Evolutionary conservation across 2,888 invertebrate genomes (phyloP), one percentile per base, ranked within the genome.

Genomic region (Proisotoma minuta): DNA sequence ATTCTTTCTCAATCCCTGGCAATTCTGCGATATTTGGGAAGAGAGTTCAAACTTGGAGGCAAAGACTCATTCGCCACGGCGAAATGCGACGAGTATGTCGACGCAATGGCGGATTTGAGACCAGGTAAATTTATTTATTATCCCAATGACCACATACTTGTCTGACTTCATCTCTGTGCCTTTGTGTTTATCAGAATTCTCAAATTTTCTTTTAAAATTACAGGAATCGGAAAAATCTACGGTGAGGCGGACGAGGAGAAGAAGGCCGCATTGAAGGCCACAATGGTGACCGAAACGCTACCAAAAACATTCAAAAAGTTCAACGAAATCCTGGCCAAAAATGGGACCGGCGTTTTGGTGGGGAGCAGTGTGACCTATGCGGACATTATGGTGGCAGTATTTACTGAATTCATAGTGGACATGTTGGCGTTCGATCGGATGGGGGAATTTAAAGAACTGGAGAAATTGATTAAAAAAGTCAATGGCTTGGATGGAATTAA

Each of bases 1-100:
- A 48, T 51, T 54, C 57, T 65, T 15, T 65, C 61, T 12, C 65
- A 65, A 50, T 61, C 61, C 1, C 20, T 48, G 20, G 58, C 65
- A 1, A 65, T 65, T 43, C 20, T 59, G 2, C 58, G 64, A 2
- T 65, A 59, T 29, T 47, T 65, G 1, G 65, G 54, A 10, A 34
- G 28, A 20, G 48, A 47, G 5, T 65, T 61, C 34, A 47, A 39
- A 23, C 24, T 65, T 10, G 43, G 34, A 34, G 59, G 50, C 12
- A 28, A 26, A 2, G 59, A 65, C 20, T 54, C 53, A 15, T 27
- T 65, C 28, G 40, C 54, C 24, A 27, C 28, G 8, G 65, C 59
- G 2, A 61, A 61, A 29, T 65, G 65, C 26, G 58, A 65, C 15
- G 65, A 65, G 22, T 65, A 61, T 24, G 56, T 61, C 23, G 65